A percentile compares a stretch with the other conserved stretches of the same genome.
These are phyloP conservation scores for Rhinolophus sinicus DNA, from an alignment of 2,113 vertebrate genomes.

Conservation along the genomic window DNA sequence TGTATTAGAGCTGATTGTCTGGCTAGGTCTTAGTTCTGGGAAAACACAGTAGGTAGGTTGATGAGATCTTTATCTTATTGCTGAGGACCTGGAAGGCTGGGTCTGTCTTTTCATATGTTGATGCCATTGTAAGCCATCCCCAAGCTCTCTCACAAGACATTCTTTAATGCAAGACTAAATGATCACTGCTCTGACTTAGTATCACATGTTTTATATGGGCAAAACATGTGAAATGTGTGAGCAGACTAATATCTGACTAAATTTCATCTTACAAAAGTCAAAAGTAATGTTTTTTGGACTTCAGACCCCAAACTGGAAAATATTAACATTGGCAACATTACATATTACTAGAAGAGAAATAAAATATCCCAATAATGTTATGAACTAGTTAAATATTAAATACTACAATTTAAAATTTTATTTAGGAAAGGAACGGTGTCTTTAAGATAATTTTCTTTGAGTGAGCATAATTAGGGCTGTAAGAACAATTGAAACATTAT, in stretches of 20 bases:
- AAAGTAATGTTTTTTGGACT: neutral
- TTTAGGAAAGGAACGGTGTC: neutral
- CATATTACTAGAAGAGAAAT: neutral
- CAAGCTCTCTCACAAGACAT: neutral
- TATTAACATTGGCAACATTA: neutral
- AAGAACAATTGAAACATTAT: neutral
- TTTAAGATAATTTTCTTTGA: conserved; percentile 2
- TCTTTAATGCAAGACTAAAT: neutral
- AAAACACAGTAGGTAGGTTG: neutral
- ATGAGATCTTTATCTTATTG: neutral
- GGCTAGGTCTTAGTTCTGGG: too few relatives aligned
- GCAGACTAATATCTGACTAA: neutral
- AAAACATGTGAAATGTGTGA: neutral
- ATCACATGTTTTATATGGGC: neutral
- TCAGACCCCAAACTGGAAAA: neutral
- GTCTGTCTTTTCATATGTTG: neutral
- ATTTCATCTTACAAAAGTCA: neutral
- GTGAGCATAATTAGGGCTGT: neutral
- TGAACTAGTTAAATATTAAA: neutral
- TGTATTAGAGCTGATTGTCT: too few relatives aligned
- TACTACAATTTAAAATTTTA: neutral
- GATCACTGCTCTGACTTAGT: neutral
- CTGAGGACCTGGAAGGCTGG: neutral
- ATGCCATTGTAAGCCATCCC: neutral
- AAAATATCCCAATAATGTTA: neutral